These are phyloP conservation scores for Doryteuthis pealeii DNA, from an alignment of 1,140 invertebrate species.

Conservation along the genomic window DNA sequence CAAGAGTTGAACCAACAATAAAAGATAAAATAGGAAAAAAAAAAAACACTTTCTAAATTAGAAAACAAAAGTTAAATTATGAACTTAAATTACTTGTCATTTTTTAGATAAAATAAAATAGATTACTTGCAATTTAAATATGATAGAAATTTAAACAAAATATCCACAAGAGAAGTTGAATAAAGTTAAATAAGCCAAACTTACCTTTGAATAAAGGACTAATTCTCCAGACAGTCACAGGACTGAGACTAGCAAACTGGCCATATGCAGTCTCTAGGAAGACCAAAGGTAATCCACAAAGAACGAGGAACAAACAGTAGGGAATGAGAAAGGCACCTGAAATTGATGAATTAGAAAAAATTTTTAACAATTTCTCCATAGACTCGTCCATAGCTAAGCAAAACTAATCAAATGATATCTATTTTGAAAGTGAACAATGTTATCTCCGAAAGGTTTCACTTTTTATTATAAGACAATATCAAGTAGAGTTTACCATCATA, in stretches of 20 bases:
- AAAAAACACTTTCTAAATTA: too few species aligned
- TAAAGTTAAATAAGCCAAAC: not conserved
- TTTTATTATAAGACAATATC: not conserved
- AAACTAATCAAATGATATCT: not conserved
- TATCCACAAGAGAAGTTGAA: too few species aligned
- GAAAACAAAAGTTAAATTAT: too few species aligned
- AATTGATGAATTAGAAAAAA: conserved; percentile 7
- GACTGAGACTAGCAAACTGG: conserved; percentile 36
- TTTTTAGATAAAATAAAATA: too few species aligned
- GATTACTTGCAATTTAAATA: too few species aligned
- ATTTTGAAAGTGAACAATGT: not conserved
- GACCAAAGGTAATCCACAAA: conserved; percentile 40
- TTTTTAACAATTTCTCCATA: not conserved
- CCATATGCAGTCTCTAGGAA: conserved; percentile 38
- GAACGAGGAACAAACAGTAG: conserved; percentile 35
- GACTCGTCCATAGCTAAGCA: not conserved
- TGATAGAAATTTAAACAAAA: too few species aligned
- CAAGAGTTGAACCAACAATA: too few species aligned
- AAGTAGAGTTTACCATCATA: not conserved
- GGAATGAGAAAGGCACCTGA: conserved; percentile 45
- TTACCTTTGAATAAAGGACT: conserved; percentile 35
- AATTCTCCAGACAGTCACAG: conserved; percentile 32
- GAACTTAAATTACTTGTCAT: too few species aligned
- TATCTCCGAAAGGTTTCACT: not conserved
- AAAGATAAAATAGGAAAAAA: too few species aligned